Evolutionary conservation across 2,888 invertebrate species (phyloP).

Genomic region (Dorcus hopei): DNA sequence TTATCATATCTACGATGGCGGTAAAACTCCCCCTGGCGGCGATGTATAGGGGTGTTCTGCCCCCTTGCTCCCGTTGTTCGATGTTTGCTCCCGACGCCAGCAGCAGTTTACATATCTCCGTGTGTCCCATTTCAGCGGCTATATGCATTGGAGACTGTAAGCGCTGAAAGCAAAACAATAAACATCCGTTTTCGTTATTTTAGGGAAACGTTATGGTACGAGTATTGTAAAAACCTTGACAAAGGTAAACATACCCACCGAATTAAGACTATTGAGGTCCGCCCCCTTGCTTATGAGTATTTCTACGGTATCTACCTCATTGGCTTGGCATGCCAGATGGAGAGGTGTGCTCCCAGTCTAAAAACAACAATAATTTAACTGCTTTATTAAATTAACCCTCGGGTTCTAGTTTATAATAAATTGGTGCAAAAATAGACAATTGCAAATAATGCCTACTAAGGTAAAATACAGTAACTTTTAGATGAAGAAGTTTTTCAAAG

Average conservation of each 20-base stretch:
- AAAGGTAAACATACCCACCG: slow-evolving; percentile 52
- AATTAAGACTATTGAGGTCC: slow-evolving; percentile 69
- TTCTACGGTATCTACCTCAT: slow-evolving; percentile 67
- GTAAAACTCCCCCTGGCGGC: slow-evolving; percentile 81
- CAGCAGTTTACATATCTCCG: slow-evolving; percentile 61
- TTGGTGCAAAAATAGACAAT: background rate
- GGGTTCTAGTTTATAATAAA: background rate
- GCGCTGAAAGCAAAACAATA: slow-evolving; percentile 50
- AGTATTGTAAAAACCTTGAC: no score
- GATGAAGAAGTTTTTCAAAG: no score
- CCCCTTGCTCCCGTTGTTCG: slow-evolving; percentile 61
- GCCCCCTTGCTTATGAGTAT: slow-evolving; percentile 67
- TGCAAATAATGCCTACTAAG: no score
- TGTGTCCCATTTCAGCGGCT: slow-evolving; percentile 69
- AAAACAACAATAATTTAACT: background rate
- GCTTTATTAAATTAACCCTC: background rate
- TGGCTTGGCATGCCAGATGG: slow-evolving; percentile 71
- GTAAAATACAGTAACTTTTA: no score
- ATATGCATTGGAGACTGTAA: slow-evolving; percentile 76
- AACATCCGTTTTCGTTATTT: background rate
- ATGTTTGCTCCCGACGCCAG: slow-evolving; percentile 65
- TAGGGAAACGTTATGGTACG: background rate
- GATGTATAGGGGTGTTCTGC: slow-evolving; percentile 69
- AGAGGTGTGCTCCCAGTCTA: slow-evolving; percentile 70
- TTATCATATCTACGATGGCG: slow-evolving; percentile 78